Evolutionary conservation across 2,113 vertebrate species (phyloP), one percentile per base, ranked within the genome.

Genomic region (Pterophyllum scalare): DNA sequence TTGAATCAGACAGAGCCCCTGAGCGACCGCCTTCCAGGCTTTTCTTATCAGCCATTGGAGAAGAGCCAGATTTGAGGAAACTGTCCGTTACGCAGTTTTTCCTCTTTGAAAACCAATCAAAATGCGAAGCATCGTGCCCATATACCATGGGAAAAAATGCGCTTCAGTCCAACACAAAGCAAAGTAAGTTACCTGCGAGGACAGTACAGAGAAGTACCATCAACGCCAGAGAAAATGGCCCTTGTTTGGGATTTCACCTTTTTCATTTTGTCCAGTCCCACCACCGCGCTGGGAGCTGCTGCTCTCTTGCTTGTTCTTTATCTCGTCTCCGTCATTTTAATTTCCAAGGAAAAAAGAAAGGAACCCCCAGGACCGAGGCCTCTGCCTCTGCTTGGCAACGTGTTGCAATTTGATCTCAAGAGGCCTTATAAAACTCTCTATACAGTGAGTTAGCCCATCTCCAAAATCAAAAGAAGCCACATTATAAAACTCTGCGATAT

Each of bases 351-450:
- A 54, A 24, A 1, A 0, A 1, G 58, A 5, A 91, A 67, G 38
- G 91, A 90, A 22, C 95, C 95, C 54, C 94, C 94, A 1, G 95
- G 94, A 35, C 95, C 94, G 3, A 92, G 86, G 65, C 84, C 92
- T 9, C 75, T 94, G 33, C 95, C 94, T 0, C 75, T 96, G 26
- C 76, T 95, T 80, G 94, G 95, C 6, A 95, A 95, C 87, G 79
- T 96, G 22, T 75, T 95, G 59, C 91, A 92, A 59, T 86, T 96
- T 22, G 94, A 95, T 72, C 94, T 94, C 75, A 65, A 75, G 5
- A 93, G 90, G 76, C 88, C 89, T 3, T 64, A 93, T 62, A 77
- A 46, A 22, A 85, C 60, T 2, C 86, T 95, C 5, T 81, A n/a
- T 59, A 59, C 93, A 88, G 94, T 95, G 58, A 83, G 84, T 72